phyloP scores from a whole-genome alignment of 2,797 vertebrate species.

The Anolis apletophallus region DNA sequence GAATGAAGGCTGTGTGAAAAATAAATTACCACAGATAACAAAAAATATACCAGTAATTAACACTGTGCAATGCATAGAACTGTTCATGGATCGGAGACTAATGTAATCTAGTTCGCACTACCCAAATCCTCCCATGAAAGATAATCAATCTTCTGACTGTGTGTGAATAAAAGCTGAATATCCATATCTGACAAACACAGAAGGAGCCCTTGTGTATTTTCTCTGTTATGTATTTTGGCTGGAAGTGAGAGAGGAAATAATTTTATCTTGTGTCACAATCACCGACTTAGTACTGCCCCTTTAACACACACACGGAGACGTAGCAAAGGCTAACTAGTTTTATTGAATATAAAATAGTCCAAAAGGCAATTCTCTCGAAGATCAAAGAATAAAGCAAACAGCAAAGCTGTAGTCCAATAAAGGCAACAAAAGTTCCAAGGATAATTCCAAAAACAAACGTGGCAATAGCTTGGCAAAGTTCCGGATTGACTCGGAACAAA shows the following conservation, averaged over 20 bases:
- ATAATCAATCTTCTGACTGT: slow-evolving; percentile 19
- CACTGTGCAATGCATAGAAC: neutral
- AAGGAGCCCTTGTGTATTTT: neutral
- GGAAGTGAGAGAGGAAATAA: neutral
- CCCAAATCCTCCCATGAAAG: neutral
- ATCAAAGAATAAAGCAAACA: too few relatives aligned
- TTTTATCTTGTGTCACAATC: neutral
- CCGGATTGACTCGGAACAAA: too few relatives aligned
- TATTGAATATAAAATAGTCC: too few relatives aligned
- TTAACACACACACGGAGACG: too few relatives aligned
- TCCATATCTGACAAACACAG: slow-evolving; percentile 7
- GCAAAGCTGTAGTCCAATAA: too few relatives aligned
- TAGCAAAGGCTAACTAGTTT: too few relatives aligned
- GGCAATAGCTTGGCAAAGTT: too few relatives aligned
- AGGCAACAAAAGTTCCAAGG: too few relatives aligned
- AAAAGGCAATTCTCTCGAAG: too few relatives aligned
- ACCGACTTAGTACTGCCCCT: too few relatives aligned
- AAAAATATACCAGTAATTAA: neutral
- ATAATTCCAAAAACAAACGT: too few relatives aligned
- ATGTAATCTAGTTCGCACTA: neutral
- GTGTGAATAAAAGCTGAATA: slow-evolving; percentile 13
- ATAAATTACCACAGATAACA: slow-evolving; percentile 11
- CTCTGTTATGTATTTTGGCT: neutral
- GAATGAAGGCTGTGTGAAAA: neutral
- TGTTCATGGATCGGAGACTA: neutral